phyloP scores from a whole-genome alignment of 2,888 invertebrate species.

The Napeogenes sylphis region DNA sequence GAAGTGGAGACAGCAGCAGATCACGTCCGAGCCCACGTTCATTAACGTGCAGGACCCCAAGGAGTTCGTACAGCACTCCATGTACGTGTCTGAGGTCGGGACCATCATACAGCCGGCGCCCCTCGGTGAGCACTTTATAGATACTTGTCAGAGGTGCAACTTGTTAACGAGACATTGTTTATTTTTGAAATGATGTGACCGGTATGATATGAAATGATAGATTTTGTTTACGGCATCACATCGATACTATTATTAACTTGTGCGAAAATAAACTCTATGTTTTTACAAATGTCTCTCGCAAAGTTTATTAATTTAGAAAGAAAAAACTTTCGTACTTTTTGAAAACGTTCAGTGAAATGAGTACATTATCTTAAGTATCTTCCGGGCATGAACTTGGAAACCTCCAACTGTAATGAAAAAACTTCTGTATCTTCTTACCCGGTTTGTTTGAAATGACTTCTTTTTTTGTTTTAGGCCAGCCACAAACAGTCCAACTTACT shows the following conservation, averaged over 20 bases:
- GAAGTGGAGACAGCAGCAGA: conserved; percentile 41
- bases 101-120: conserved; percentile 53
- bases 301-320: no score
- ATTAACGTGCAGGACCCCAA: conserved; percentile 51
- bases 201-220: no score
- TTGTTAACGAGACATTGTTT: conserved; percentile 7
- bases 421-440: conserved; percentile 8
- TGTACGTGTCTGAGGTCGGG: conserved; percentile 61
- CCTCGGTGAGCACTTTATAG: conserved; percentile 44
- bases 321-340: not conserved
- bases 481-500: conserved; percentile 61
- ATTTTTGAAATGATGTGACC: no score
- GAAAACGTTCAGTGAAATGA: not conserved
- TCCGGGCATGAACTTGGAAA: conserved; percentile 4
- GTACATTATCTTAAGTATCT: not conserved
- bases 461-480: conserved; percentile 56
- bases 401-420: conserved; percentile 6
- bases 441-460: conserved; percentile 13
- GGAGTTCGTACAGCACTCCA: conserved; percentile 50
- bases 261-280: no score
- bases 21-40: conserved; percentile 46
- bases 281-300: no score
- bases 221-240: no score
- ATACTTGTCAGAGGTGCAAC: not conserved
- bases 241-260: no score